These are phyloP conservation scores for Sphaerophoria taeniata DNA, from an alignment of 2,888 invertebrate species.

Conservation along the genomic window DNA sequence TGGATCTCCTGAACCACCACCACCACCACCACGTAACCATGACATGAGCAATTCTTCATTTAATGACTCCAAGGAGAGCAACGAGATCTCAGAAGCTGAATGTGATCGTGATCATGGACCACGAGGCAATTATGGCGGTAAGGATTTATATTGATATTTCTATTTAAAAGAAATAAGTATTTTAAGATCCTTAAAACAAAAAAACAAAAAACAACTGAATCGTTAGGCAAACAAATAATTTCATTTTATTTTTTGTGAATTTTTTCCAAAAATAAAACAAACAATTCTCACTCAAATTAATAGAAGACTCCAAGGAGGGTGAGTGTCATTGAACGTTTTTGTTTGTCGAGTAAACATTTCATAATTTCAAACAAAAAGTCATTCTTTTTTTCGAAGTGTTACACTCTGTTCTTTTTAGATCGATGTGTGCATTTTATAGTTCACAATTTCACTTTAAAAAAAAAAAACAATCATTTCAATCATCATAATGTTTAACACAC, in stretches of 20 bases:
- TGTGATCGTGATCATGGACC: conserved; percentile 94
- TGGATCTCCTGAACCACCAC: conserved; percentile 87
- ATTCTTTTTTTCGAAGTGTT: conserved; percentile 48
- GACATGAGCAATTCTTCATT: conserved; percentile 92
- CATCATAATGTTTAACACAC: conserved; percentile 62
- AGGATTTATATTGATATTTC: conserved; percentile 79
- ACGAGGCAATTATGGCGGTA: conserved; percentile 92
- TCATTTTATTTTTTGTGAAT: conserved; percentile 58
- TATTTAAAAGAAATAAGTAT: conserved; percentile 2
- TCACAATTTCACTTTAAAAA: conserved; percentile 7
- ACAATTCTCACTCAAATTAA: conserved; percentile 39
- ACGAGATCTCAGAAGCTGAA: conserved; percentile 96
- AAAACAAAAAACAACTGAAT: conserved; percentile 28
- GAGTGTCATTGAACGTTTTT: conserved; percentile 78
- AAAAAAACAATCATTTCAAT: conserved; percentile 34
- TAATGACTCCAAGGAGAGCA: conserved; percentile 97
- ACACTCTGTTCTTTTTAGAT: conserved; percentile 52
- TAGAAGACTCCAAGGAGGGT: conserved; percentile 83
- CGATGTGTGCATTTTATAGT: conserved; percentile 63
- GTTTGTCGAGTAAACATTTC: conserved; percentile 56
- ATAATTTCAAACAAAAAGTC: conserved; percentile 22
- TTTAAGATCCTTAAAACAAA: conserved; percentile 35
- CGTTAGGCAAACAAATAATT: background rate
- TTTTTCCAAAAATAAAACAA: conserved; percentile 31
- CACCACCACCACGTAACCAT: conserved; percentile 92